Base-by-base conservation (phyloP, 2,113 vertebrate species). In the Bubo blakistoni region DNA sequence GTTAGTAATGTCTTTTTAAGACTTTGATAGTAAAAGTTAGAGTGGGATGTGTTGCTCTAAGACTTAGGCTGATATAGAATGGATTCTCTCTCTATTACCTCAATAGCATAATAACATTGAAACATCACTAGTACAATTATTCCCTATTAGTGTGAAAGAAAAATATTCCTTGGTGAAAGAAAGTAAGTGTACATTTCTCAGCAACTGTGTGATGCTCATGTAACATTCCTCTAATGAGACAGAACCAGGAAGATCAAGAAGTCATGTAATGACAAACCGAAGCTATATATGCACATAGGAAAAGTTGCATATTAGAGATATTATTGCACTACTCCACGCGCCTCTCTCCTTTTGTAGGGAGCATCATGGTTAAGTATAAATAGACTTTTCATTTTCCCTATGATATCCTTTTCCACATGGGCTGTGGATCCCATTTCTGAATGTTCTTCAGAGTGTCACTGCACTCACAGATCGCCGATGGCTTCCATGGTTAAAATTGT, bases 381-480 rank as follows among this genome's bases (percentile, higher is more conserved):
- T 7, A 78, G 36, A 22, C 62, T 69, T 82, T 51, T 38, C 36
- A 4, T 92, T 90, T 94, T 49, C 47, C 26, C 25, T 54, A 3
- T 22, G 26, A 11, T 47, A 14, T 27, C 49, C 67, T 54, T 66
- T 29, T 81, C 47, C 66, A 21, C 22, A 5, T 16, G 65, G 63
- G 44, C 71, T 46, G 58, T 36, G 12, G 42, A 21, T 52, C 71
- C 32, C 21, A 36, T 61, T 76, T 49, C 44, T 36, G 69, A 46
- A 16, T 3, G 22, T 61, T n/a, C 30, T 30, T 97, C 83, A 98
- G 52, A 98, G 97, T 10, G 98, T 98, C 92, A 98, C 88, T 36
- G 98, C 93, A 30, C 98, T 98, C 96, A 98, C 76, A 38, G 98
- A 98, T 65, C 98, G 95, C 32, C 76, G 95, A 57, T 98, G 98